Conservation (phyloP, 2,113 vertebrate species). For the Rhodinocichla rosea region DNA sequence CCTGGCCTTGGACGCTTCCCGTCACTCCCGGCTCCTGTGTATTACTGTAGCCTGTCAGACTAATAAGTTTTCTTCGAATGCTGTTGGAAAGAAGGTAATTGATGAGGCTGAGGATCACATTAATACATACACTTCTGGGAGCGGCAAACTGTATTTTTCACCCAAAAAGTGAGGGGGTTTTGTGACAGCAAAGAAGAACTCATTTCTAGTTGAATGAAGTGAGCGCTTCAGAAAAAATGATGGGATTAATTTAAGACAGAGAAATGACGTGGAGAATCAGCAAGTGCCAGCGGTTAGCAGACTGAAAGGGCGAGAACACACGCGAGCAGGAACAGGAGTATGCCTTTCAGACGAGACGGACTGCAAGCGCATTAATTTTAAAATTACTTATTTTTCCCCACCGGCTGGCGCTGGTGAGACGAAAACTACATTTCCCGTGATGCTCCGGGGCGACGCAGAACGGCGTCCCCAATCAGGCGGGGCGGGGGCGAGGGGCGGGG, state of each 20-base stretch:
- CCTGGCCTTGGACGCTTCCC: not conserved
- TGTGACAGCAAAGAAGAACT: not conserved
- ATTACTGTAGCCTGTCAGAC: not conserved
- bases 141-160: not conserved
- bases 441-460: not conserved
- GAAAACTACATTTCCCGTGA: not conserved
- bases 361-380: not conserved
- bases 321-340: no score
- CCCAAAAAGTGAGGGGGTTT: not conserved
- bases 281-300: not conserved
- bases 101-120: not conserved
- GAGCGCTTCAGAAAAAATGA: not conserved
- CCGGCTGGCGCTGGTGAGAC: accelerated
- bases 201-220: not conserved
- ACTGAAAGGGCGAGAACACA: not conserved
- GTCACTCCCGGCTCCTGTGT: not conserved
- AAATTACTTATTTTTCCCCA: accelerated
- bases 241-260: not conserved
- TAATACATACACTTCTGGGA: no score
- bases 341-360: not conserved
- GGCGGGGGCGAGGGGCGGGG: no score
- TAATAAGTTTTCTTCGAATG: not conserved
- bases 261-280: not conserved
- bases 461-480: not conserved
- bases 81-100: not conserved